Base-by-base conservation (phyloP, 2,888 invertebrate genomes). In the Callyntrura sp. region DNA sequence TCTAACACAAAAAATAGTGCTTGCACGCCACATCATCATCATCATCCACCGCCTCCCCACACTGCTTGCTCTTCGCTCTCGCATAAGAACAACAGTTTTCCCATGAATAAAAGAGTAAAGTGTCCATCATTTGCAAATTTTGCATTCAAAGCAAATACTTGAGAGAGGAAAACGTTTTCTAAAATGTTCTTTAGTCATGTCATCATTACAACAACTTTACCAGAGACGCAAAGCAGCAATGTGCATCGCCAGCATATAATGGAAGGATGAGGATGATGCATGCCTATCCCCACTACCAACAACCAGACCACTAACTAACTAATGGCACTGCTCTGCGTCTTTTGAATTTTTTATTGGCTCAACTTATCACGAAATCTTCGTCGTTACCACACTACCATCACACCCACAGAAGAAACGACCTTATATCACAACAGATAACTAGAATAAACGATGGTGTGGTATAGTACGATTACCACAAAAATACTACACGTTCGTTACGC, bases 1-100 rank as follows among this genome's bases (percentile, higher is more conserved):
- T n/a, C n/a, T 45, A 11, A 45, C 6, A 11, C 5, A 11, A 45
- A 45, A 45, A 8, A 5, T 45, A 45, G 45, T 8, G 5, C 60
- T 20, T 5, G 20, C 60, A 5, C 6, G 60, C 5, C 14, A 20
- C 6, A 17, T 60, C n/a, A n/a, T n/a, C n/a, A n/a, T n/a, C n/a
- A n/a, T n/a, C n/a, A n/a, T n/a, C n/a, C n/a, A n/a, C n/a, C n/a
- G 20, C 5, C 6, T 60, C 14, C 60, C 6, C 45, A 76, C 45
- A 28, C 11, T 8, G 14, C 11, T 14, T 28, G 6, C 28, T 20
- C 14, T 76, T 12, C 25, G 45, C 82, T 14, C 17, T n/a, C 11
- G 17, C 28, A 28, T 57, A 2, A 78, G 25, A 78, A 79, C 79
- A 79, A 35, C 55, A 79, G 28, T 62, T 82, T 78, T 78, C 55